Evolutionary conservation across 1,140 invertebrate species (phyloP).

Genomic region (Hycleus phaleratus): DNA sequence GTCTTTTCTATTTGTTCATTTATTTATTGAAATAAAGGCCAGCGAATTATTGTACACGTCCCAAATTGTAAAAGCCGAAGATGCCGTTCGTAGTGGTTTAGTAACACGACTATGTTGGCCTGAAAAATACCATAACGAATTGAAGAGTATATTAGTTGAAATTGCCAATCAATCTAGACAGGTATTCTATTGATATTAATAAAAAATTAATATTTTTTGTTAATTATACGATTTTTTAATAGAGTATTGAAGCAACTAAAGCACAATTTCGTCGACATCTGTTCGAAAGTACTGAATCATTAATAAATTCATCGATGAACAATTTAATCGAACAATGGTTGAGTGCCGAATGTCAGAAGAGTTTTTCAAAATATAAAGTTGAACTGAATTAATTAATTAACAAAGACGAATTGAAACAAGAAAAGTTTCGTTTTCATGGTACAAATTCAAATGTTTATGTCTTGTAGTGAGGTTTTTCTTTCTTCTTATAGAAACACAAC

Average conservation of each 20-base stretch:
- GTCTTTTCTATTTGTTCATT: background rate
- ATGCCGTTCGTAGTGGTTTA: conserved; percentile 61
- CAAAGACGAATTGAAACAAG: too few species aligned
- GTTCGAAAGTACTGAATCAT: conserved; percentile 46
- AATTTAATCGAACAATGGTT: conserved; percentile 58
- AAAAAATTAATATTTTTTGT: conserved; percentile 2
- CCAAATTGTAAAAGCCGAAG: conserved; percentile 58
- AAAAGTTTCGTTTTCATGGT: background rate
- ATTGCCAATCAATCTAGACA: conserved; percentile 57
- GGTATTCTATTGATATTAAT: conserved; percentile 41
- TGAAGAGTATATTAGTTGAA: conserved; percentile 52
- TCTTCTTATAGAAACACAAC: too few species aligned
- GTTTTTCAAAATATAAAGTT: conserved; percentile 30
- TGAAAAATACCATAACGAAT: conserved; percentile 57
- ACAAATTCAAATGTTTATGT: background rate
- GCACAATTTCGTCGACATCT: conserved; percentile 47
- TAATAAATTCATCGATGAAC: conserved; percentile 52
- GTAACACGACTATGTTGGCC: conserved; percentile 66
- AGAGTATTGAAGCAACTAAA: conserved; percentile 48
- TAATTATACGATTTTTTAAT: background rate
- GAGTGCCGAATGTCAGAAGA: conserved; percentile 51
- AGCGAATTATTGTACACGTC: conserved; percentile 62
- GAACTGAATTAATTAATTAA: background rate
- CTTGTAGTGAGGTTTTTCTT: too few species aligned
- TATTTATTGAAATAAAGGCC: conserved; percentile 47